Evolutionary conservation across 2,888 invertebrate genomes (phyloP).

Genomic region (Dorcus hopei): DNA sequence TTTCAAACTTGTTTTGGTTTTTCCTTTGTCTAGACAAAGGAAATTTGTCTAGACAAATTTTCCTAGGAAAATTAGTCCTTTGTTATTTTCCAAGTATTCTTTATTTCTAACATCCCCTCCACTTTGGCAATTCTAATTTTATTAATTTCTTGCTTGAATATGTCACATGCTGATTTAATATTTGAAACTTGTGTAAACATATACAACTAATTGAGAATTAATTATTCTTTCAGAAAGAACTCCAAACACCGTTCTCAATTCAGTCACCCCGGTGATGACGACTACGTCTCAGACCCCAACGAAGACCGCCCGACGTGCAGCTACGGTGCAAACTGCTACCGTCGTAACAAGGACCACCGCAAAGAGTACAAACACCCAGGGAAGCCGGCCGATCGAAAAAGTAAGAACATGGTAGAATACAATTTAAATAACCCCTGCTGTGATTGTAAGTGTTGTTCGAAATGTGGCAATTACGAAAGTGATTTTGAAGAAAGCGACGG

Average conservation of each 20-base stretch:
- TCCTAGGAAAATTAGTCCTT: too few species aligned
- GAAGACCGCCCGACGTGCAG: slow-evolving; percentile 55
- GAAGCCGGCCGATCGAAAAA: slow-evolving; percentile 24
- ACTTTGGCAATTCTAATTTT: too few species aligned
- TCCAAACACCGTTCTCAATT: slow-evolving; percentile 57
- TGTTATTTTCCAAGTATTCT: too few species aligned
- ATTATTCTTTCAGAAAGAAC: slow-evolving; percentile 55
- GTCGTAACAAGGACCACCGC: slow-evolving; percentile 58
- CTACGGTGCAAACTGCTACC: slow-evolving; percentile 57
- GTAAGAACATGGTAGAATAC: slow-evolving; percentile 4
- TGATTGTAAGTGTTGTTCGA: neutral
- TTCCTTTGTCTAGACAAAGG: too few species aligned
- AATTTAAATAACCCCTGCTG: neutral
- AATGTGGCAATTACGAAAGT: slow-evolving; percentile 5
- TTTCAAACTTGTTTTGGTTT: too few species aligned
- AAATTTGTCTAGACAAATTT: too few species aligned
- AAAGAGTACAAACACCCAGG: slow-evolving; percentile 52
- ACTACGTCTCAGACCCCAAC: slow-evolving; percentile 52
- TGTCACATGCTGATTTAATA: too few species aligned
- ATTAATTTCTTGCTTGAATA: too few species aligned
- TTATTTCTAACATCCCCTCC: too few species aligned
- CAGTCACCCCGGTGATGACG: slow-evolving; percentile 63
- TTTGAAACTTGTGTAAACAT: too few species aligned
- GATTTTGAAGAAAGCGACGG: neutral
- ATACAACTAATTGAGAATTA: neutral